Conservation (phyloP, 2,113 vertebrate genomes). For the Tragelaphus scriptus region DNA sequence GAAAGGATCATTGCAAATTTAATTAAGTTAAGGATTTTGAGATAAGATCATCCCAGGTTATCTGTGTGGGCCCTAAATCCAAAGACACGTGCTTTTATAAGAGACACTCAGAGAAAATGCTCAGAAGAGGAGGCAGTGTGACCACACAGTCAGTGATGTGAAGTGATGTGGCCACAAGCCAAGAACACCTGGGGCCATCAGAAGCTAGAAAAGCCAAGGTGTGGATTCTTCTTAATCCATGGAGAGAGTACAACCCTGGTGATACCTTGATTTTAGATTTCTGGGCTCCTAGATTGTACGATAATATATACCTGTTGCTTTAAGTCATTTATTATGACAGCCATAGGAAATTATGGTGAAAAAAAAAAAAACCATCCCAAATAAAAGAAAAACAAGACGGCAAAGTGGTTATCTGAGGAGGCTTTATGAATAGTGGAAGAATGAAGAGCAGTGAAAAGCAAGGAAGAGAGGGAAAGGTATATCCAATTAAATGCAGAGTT, state of each 20-base stretch:
- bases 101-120: neutral
- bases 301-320: neutral
- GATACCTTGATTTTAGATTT: neutral
- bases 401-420: neutral
- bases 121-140: neutral
- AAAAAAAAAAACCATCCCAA: neutral
- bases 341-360: neutral
- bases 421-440: neutral
- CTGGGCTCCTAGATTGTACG: no score
- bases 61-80: neutral
- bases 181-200: neutral
- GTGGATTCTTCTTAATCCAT: neutral
- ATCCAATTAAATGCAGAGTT: neutral
- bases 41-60: neutral
- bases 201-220: neutral
- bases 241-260: neutral
- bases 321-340: neutral
- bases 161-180: neutral
- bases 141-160: neutral
- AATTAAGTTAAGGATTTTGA: neutral
- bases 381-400: neutral
- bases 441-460: neutral
- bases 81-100: neutral
- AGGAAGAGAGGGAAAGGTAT: neutral
- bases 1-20: neutral